These are phyloP conservation scores for Cuniculus paca DNA, from an alignment of 2,797 vertebrate species.

Conservation along the genomic window DNA sequence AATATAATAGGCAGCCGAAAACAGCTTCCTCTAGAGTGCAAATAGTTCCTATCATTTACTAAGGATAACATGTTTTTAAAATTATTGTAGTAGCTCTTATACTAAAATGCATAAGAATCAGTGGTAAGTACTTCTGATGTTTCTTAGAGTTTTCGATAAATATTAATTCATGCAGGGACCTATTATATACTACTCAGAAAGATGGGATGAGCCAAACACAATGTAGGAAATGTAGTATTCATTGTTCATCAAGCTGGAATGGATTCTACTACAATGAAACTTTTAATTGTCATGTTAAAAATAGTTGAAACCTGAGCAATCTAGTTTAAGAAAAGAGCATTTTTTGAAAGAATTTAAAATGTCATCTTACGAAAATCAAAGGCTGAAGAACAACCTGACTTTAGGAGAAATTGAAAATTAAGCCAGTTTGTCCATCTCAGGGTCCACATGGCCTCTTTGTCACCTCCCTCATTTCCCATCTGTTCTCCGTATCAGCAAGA, in stretches of 20 bases:
- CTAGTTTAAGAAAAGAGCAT: neutral
- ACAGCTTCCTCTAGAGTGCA: neutral
- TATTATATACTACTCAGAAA: neutral
- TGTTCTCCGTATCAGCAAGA: slow-evolving; percentile 1
- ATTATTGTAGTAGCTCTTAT: neutral
- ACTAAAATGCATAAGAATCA: slow-evolving; percentile 15
- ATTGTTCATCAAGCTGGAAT: neutral
- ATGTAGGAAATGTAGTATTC: too few relatives aligned
- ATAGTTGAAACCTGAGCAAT: neutral
- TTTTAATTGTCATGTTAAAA: neutral
- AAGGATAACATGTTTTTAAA: neutral
- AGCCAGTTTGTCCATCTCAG: neutral
- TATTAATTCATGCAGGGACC: neutral
- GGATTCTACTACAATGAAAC: neutral
- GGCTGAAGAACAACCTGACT: neutral
- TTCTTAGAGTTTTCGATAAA: neutral
- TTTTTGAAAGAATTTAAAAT: neutral
- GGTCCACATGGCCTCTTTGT: neutral
- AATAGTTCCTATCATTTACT: neutral
- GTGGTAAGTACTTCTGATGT: neutral
- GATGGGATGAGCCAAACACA: neutral
- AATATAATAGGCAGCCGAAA: neutral
- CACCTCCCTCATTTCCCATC: neutral
- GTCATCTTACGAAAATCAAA: slow-evolving; percentile 12
- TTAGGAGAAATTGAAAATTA: slow-evolving; percentile 35